Evolutionary conservation across 1,140 invertebrate species (phyloP).

Genomic region (Drosophila ficusphila): DNA sequence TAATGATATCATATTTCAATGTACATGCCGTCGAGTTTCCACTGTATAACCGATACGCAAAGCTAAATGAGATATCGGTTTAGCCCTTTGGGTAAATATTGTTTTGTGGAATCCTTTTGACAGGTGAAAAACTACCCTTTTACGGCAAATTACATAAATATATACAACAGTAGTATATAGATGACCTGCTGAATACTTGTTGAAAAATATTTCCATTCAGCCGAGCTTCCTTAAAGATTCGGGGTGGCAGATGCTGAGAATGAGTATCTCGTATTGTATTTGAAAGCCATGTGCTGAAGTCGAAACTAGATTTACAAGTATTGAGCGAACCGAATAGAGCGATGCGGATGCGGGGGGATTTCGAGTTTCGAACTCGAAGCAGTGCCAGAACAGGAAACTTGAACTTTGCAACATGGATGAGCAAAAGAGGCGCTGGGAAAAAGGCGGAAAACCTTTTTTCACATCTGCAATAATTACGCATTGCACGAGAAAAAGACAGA

Average conservation of each 20-base stretch:
- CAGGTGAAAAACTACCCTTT: slow-evolving; percentile 42
- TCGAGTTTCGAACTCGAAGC: slow-evolving; percentile 13
- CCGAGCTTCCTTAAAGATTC: slow-evolving; percentile 26
- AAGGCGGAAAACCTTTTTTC: slow-evolving; percentile 58
- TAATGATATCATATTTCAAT: neutral
- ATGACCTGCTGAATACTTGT: slow-evolving; percentile 24
- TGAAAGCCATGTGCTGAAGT: slow-evolving; percentile 16
- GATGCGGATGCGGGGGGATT: neutral
- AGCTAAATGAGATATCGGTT: neutral
- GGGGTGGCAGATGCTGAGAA: slow-evolving; percentile 22
- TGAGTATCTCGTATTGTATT: slow-evolving; percentile 12
- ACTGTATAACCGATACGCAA: slow-evolving; percentile 23
- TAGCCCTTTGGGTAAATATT: neutral
- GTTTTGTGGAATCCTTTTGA: slow-evolving; percentile 5
- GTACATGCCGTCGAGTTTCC: neutral
- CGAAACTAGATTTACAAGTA: slow-evolving; percentile 78
- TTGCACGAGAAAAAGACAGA: slow-evolving; percentile 6
- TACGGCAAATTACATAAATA: neutral
- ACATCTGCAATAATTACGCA: slow-evolving; percentile 22
- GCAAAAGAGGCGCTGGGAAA: slow-evolving; percentile 39
- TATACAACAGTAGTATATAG: neutral
- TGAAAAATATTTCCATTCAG: slow-evolving; percentile 19
- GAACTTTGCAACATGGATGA: slow-evolving; percentile 30
- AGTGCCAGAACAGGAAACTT: slow-evolving; percentile 72
- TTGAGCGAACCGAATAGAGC: slow-evolving; percentile 30